These are phyloP conservation scores for Nibea coibor DNA, from an alignment of 2,113 vertebrate species.

Conservation along the genomic window DNA sequence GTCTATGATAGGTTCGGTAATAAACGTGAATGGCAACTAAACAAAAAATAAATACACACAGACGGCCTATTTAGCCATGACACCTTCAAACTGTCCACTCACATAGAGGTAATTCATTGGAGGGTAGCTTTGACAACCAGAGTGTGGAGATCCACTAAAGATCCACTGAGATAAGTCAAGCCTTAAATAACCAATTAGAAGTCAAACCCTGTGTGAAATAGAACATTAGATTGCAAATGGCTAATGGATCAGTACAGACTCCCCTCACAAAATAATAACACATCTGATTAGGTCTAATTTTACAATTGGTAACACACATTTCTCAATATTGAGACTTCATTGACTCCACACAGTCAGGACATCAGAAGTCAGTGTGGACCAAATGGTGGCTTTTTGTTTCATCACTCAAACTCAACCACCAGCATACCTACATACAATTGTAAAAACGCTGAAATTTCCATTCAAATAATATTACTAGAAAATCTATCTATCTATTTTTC, in stretches of 20 bases:
- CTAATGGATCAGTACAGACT: conserved; percentile 3
- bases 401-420: neutral
- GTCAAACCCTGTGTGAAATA: conserved; percentile 11
- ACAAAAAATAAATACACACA: neutral
- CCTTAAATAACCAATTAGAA: conserved; percentile 25
- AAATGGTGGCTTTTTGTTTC: neutral
- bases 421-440: neutral
- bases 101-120: neutral
- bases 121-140: conserved; percentile 6
- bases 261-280: neutral
- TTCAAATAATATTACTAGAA: too few species aligned
- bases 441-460: neutral
- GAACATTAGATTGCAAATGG: neutral
- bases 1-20: neutral
- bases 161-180: conserved; percentile 1
- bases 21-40: neutral
- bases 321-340: neutral
- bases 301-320: neutral
- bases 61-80: neutral
- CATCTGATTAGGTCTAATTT: neutral
- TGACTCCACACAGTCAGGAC: neutral
- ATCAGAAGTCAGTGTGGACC: neutral
- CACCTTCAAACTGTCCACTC: neutral
- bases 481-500: too few species aligned
- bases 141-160: conserved; percentile 1